Conservation (phyloP, 2,888 invertebrate species). For the Neocrepidodera transversa region DNA sequence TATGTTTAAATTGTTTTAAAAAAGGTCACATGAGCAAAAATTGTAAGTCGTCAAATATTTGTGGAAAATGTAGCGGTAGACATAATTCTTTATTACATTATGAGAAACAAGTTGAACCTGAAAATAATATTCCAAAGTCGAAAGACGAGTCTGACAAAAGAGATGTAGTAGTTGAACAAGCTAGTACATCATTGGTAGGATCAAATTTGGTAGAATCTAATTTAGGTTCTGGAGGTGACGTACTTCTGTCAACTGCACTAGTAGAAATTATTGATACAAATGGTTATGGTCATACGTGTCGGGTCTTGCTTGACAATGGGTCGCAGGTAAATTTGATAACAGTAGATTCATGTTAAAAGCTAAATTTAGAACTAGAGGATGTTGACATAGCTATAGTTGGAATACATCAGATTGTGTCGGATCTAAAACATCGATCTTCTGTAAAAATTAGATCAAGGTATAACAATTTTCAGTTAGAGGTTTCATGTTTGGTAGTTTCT, state of each 20-base stretch:
- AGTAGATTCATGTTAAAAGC: neutral
- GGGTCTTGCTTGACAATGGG: conserved; percentile 18
- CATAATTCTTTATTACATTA: neutral
- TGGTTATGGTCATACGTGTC: neutral
- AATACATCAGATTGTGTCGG: neutral
- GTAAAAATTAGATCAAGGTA: neutral
- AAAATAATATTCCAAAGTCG: neutral
- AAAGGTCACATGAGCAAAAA: neutral
- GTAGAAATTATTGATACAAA: neutral
- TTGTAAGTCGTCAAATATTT: neutral
- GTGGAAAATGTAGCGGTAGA: neutral
- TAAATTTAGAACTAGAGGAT: neutral
- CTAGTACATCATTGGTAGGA: no score
- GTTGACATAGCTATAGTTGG: neutral
- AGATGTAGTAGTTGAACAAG: no score
- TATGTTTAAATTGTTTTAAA: neutral
- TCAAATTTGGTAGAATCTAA: no score
- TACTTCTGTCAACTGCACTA: conserved; percentile 15
- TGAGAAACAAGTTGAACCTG: neutral
- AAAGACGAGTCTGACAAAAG: no score
- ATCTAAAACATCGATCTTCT: neutral
- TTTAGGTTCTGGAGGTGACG: neutral
- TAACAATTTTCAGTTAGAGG: neutral
- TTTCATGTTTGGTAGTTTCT: conserved; percentile 10
- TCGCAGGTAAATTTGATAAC: conserved; percentile 12